A percentile compares a stretch with the other conserved stretches of the same genome.
These are phyloP conservation scores for Aricia agestis DNA, from an alignment of 1,140 invertebrate genomes.

Conservation along the genomic window DNA sequence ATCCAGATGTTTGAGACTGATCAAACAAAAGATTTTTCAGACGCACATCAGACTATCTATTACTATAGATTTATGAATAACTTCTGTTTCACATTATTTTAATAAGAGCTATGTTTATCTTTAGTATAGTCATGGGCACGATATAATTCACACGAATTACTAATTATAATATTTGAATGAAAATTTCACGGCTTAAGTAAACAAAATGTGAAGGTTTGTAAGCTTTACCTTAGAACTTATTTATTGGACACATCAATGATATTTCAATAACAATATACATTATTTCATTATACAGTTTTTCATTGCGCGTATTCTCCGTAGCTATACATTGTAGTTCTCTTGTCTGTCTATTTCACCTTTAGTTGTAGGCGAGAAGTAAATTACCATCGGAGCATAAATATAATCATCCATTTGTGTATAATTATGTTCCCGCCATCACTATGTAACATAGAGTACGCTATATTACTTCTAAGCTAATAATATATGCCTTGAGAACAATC, in stretches of 20 bases:
- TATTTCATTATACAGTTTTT: too few relatives aligned
- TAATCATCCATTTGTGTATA: conserved; percentile 9
- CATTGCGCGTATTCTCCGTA: background rate
- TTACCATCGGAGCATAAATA: background rate
- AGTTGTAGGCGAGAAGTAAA: background rate
- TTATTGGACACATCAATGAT: too few relatives aligned
- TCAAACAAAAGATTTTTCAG: conserved; percentile 75
- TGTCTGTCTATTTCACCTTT: background rate
- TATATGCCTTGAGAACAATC: background rate
- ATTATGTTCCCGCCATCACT: background rate
- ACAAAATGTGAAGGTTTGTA: too few relatives aligned
- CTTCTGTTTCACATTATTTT: conserved; percentile 62
- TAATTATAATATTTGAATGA: too few relatives aligned
- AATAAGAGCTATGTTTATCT: conserved; percentile 33
- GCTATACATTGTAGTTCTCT: too few relatives aligned
- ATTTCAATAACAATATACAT: too few relatives aligned
- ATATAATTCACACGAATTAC: background rate
- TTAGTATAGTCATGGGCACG: background rate
- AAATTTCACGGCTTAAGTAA: too few relatives aligned
- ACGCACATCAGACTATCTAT: conserved; percentile 69
- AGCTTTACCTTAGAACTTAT: too few relatives aligned
- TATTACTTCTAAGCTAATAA: background rate
- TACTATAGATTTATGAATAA: conserved; percentile 65
- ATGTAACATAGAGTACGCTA: background rate
- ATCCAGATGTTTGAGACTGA: conserved; percentile 73